Conservation (phyloP, 2,797 vertebrate genomes). For the Spinus olivaceus region DNA sequence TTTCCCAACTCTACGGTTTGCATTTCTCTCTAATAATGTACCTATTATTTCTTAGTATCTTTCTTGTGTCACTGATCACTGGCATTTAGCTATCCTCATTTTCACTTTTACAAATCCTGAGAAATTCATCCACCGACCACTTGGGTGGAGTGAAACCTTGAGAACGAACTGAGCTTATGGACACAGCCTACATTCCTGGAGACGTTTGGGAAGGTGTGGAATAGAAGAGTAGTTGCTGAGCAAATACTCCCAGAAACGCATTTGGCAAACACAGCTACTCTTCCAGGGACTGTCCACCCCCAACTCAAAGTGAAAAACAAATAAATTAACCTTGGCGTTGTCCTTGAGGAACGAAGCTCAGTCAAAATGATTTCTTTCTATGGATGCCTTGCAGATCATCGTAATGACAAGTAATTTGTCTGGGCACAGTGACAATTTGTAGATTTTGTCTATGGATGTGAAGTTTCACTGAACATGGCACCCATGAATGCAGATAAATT, state of each 20-base stretch:
- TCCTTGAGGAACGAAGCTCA: slow-evolving; percentile 67
- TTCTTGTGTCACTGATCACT: not conserved
- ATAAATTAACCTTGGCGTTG: slow-evolving; percentile 71
- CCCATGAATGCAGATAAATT: slow-evolving; percentile 45
- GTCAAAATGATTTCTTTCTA: slow-evolving; percentile 66
- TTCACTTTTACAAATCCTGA: not conserved
- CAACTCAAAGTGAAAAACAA: slow-evolving; percentile 51
- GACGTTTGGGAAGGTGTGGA: not conserved
- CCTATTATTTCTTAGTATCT: not conserved
- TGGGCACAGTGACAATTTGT: slow-evolving; percentile 70
- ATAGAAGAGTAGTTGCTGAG: not conserved
- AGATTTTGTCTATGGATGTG: slow-evolving; percentile 61
- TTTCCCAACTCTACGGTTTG: not conserved
- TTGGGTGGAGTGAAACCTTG: not conserved
- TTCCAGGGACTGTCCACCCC: slow-evolving; percentile 65
- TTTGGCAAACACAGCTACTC: slow-evolving; percentile 47
- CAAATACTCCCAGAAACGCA: not conserved
- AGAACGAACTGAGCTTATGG: not conserved
- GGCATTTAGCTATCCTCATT: not conserved
- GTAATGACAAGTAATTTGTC: slow-evolving; percentile 66
- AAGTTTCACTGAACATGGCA: slow-evolving; percentile 46
- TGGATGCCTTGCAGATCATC: slow-evolving; percentile 59
- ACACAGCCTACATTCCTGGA: not conserved
- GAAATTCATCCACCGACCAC: not conserved
- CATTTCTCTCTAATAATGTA: not conserved